Conservation (phyloP, 2,888 invertebrate species). For the Cyclophora albipunctata region DNA sequence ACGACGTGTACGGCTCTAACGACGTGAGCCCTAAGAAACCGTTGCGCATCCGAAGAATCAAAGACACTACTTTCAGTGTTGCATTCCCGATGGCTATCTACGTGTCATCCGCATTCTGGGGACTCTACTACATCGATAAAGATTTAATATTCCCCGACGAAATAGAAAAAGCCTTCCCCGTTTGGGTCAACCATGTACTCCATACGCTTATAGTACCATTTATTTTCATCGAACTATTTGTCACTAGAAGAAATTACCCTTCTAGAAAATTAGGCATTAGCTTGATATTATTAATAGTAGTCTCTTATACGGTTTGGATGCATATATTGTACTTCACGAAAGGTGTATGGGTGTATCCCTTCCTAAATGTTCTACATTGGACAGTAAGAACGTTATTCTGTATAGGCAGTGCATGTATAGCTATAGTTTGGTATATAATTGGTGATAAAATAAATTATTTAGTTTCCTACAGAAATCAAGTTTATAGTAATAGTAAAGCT, state of each 20-base stretch:
- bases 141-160: conserved; percentile 90
- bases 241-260: conserved; percentile 84
- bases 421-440: conserved; percentile 77
- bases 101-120: conserved; percentile 92
- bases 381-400: conserved; percentile 83
- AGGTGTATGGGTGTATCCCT: conserved; percentile 92
- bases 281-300: conserved; percentile 74
- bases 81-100: conserved; percentile 86
- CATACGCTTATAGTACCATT: conserved; percentile 89
- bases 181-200: conserved; percentile 92
- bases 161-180: conserved; percentile 86
- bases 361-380: conserved; percentile 83
- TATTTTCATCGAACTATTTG: conserved; percentile 81
- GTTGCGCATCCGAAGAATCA: conserved; percentile 78
- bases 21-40: conserved; percentile 73
- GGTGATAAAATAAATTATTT: conserved; percentile 83
- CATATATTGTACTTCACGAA: conserved; percentile 79
- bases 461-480: conserved; percentile 61
- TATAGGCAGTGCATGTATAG: conserved; percentile 70
- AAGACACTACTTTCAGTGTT: conserved; percentile 79
- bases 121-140: conserved; percentile 86
- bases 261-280: conserved; percentile 76
- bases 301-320: conserved; percentile 82
- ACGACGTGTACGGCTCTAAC: conserved; percentile 84
- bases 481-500: too few species aligned